phyloP scores from a whole-genome alignment of 2,888 invertebrate species.

The Sepiola atlantica region DNA sequence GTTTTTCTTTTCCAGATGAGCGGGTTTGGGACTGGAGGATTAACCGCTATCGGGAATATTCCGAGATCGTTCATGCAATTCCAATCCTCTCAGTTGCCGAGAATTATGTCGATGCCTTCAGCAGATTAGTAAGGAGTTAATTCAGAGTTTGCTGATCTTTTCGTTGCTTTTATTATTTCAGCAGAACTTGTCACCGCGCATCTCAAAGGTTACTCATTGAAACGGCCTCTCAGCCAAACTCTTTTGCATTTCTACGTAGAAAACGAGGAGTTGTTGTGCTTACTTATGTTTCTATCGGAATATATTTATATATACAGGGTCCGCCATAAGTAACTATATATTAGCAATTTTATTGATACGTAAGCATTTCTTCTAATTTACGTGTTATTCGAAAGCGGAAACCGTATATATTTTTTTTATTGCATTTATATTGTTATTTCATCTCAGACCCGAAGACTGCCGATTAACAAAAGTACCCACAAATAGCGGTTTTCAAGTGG shows the following conservation, averaged over 20 bases:
- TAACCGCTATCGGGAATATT: slow-evolving; percentile 3
- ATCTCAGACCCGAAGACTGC: too few species aligned
- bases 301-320: too few species aligned
- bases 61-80: slow-evolving; percentile 20
- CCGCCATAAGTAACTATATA: too few species aligned
- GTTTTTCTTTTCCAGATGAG: slow-evolving; percentile 21
- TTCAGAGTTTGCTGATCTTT: slow-evolving; percentile 1
- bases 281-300: not conserved
- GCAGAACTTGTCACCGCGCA: not conserved
- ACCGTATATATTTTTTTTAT: too few species aligned
- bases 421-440: too few species aligned
- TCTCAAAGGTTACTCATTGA: slow-evolving; percentile 10
- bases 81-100: slow-evolving; percentile 22
- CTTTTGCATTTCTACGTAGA: not conserved
- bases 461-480: too few species aligned
- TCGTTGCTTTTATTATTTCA: slow-evolving; percentile 20
- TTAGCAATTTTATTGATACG: too few species aligned
- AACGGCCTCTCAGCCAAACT: not conserved
- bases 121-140: not conserved
- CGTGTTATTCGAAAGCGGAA: too few species aligned
- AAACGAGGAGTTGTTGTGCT: not conserved
- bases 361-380: too few species aligned
- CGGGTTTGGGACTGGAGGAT: slow-evolving; percentile 16
- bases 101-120: slow-evolving; percentile 22
- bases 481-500: too few species aligned